phyloP scores from a whole-genome alignment of 1,140 invertebrate genomes.

The Temnothorax nylanderi region DNA sequence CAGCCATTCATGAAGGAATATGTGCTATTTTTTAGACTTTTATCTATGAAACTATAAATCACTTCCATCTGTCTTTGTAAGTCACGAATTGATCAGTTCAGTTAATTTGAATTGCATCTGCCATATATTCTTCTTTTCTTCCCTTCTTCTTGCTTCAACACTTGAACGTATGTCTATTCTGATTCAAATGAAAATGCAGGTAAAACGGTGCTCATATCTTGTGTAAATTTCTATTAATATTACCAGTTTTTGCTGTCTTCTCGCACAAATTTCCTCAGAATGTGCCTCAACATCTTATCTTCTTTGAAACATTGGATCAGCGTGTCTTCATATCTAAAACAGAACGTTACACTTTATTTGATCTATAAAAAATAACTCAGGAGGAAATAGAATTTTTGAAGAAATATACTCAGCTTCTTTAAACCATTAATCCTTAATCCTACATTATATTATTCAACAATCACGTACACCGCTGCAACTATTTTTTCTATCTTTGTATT shows the following conservation, averaged over 20 bases:
- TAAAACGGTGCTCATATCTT: background rate
- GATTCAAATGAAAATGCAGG: background rate
- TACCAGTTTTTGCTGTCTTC: background rate
- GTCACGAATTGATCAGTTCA: background rate
- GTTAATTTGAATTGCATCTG: background rate
- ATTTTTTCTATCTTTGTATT: background rate
- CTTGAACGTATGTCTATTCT: background rate
- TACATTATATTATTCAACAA: background rate
- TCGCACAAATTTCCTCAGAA: constrained; percentile 43
- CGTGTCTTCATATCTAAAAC: constrained; percentile 69
- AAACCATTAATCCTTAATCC: background rate
- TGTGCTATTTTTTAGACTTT: constrained; percentile 43
- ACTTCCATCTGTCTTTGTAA: background rate
- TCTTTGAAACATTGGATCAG: constrained; percentile 59
- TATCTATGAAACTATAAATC: background rate
- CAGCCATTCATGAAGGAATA: background rate
- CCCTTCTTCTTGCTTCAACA: background rate
- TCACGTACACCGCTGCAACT: too few species aligned
- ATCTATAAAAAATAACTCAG: background rate
- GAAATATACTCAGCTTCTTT: background rate
- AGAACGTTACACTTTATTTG: background rate
- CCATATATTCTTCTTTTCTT: background rate
- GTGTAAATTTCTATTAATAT: background rate
- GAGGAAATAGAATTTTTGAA: background rate
- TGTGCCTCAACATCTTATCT: constrained; percentile 60